phyloP scores from a whole-genome alignment of 2,888 invertebrate genomes.

The Mycalesis mineus region DNA sequence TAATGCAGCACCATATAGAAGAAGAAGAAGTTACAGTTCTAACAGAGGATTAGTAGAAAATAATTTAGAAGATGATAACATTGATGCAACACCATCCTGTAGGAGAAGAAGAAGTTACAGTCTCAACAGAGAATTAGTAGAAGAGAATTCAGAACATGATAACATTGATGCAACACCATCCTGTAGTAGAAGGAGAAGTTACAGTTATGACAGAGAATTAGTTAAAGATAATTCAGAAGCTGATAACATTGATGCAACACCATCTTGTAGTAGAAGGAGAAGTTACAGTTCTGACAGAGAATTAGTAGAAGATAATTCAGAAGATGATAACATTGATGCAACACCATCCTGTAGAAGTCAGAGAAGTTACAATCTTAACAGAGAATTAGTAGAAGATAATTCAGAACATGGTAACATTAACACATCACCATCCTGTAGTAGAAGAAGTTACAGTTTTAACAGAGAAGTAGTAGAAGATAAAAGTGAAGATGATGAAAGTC shows the following conservation, averaged over 20 bases:
- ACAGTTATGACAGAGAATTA: background rate
- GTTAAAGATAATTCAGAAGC: background rate
- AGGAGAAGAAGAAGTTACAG: too few species aligned
- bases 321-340: background rate
- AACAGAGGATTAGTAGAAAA: background rate
- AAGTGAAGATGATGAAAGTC: background rate
- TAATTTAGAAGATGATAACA: background rate
- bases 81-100: too few species aligned
- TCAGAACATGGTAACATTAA: background rate
- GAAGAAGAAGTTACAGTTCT: background rate
- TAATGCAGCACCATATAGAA: background rate
- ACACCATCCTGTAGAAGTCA: too few species aligned
- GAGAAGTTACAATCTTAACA: background rate
- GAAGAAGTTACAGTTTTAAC: background rate
- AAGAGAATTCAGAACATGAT: background rate
- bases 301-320: background rate
- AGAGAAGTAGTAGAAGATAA: background rate
- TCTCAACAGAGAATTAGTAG: background rate
- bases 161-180: too few species aligned
- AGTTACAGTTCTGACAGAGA: background rate
- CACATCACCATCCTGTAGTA: too few species aligned
- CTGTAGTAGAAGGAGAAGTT: background rate
- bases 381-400: background rate
- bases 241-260: background rate
- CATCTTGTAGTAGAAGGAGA: too few species aligned